Evolutionary conservation across 2,113 vertebrate genomes (phyloP), one percentile per base, ranked within the genome.

Genomic region (Muntiacus muntjak): DNA sequence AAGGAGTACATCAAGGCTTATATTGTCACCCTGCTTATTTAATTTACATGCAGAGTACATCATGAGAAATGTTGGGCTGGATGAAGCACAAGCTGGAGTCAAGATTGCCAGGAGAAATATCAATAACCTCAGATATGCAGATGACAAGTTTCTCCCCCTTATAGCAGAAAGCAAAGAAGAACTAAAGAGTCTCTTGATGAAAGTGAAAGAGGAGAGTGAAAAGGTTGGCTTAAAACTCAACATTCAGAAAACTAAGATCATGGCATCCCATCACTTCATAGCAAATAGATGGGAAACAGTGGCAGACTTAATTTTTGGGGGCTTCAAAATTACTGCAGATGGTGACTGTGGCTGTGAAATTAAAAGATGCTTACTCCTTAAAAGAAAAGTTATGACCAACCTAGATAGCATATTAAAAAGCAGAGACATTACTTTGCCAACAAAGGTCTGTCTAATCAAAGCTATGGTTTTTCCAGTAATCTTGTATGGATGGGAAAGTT

Each of bases 261-360:
- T 67, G 17, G 64, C 64, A 67, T 36, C 64, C 64, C 2, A 0
- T 36, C 8, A 36, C 64, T 67, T 67, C 33, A 36, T 21, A 17
- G 33, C 17, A 67, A 67, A 67, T 67, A 67, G 64, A 67, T 67
- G 64, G 33, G 17, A 36, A 67, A 36, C 3, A 36, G 64, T 67
- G n/a, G 8, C n/a, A 10, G 8, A 67, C 8, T 67, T 36, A 11
- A 67, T 2, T 67, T n/a, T 67, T 0, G 4, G 8, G n/a, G 33
- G n/a, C 17, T 67, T n/a, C 17, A 11, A 67, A 67, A 67, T 67
- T 4, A 67, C 64, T 67, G n/a, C 64, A 21, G 17, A 36, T 36
- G 64, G 8, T 67, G n/a, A 67, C n/a, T 36, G 19, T 9, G 21
- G 64, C 17, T 0, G 0, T 21, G 64, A 67, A 67, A 67, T 67